Base-by-base conservation (phyloP, 2,113 vertebrate species). In the Callipepla californica region DNA sequence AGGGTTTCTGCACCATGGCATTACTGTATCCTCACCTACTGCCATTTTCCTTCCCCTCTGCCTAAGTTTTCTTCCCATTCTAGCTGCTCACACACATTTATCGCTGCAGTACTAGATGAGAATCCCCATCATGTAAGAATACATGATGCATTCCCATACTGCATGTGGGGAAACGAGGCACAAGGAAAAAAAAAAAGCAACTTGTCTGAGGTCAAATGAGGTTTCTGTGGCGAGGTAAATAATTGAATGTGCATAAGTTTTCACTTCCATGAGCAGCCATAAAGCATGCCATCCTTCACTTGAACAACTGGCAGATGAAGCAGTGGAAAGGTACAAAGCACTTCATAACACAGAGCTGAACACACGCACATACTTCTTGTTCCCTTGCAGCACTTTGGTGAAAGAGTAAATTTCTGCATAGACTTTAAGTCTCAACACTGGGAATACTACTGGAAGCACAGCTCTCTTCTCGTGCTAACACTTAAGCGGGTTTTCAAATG, bases 151-250 rank as follows among this genome's bases (percentile, higher is more conserved):
- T 55, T 82, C 42, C 63, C 59, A 47, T 15, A 20, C 12, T 13
- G 38, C 30, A 82, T 48, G 22, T 0, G 0, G 12, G 36, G 36
- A 92, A 84, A 22, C 9, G 11, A 47, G 32, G 42, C 28, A 88
- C 0, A 0, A 74, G 55, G 30, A 90, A 7, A 10, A 55, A 87
- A 40, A 40, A 40, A 53, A 78, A 80, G 12, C 32, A 30, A 85
- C 63, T 88, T 42, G 34, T 38, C 36, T 75, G 45, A 83, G 90
- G 82, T 83, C 65, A 79, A 80, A 53, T 9, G 30, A 91, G 75
- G 85, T 80, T 89, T 94, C 81, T 80, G 59, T 67, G 72, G 78
- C 65, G 66, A 73, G 36, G 68, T 88, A 65, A 92, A 83, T 78
- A 90, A 89, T 57, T 85, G 11, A 94, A 53, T 0, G 9, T 44